Evolutionary conservation across 1,140 invertebrate genomes (phyloP), one percentile per base, ranked within the genome.

Genomic region (Nephotettix cincticeps): DNA sequence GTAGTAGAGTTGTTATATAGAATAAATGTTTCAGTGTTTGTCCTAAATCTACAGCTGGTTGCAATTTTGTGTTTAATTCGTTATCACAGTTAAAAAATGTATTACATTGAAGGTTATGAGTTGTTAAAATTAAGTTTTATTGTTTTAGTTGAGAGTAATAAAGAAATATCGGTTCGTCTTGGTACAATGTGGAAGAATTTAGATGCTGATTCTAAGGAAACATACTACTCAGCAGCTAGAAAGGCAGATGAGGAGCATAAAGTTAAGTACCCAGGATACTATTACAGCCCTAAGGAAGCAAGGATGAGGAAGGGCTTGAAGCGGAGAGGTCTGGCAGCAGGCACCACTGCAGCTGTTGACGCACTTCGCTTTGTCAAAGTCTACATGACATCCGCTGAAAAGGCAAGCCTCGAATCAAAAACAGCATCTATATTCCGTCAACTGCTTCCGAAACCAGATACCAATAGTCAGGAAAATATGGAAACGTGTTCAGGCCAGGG

Each of bases 161-260:
- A 84, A 72, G 80, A 83, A 67, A 86, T 86, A 67, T 85, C 84
- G 45, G 79, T 84, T 25, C 73, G 81, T 43, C 75, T 86, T 21
- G 83, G 84, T 23, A 78, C 79, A 29, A 82, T 84, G 79, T 86
- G 85, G 85, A 84, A 83, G 76, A 79, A 78, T 58, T 72, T 86
- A 67, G 71, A 75, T 3, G 68, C 75, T n/a, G 78, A 81, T 67
- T 75, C 77, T 0, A 86, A 85, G 76, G 78, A 79, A 29, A 72
- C 63, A 23, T 86, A 84, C 75, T 85, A 83, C 74, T 71, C 76
- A 30, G 75, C 79, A 21, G 81, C 85, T 17, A 78, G 81, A 27
- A 77, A 78, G 72, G 78, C 79, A 11, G 79, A 84, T 72, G 76
- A 80, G 64, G 80, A 84, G 65, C 83, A 85, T 73, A 84, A 83